Percentiles rank a stretch among this genome's conserved stretches.
phyloP scores from a whole-genome alignment of 2,113 vertebrate genomes.

The Sminthopsis crassicaudata region DNA sequence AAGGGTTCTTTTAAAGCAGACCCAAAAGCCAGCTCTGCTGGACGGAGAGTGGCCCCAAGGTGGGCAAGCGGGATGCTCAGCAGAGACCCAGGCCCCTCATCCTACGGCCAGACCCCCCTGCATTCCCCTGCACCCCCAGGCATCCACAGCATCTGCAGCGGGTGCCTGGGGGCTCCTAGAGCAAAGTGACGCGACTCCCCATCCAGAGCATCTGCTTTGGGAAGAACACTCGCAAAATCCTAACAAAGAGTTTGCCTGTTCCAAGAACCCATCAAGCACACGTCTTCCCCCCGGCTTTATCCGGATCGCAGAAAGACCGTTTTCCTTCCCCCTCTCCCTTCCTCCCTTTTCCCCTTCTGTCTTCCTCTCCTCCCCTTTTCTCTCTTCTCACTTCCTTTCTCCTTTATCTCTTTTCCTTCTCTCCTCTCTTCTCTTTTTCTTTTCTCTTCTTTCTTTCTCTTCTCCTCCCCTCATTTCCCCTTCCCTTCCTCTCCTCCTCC shows the following conservation, averaged over 20 bases:
- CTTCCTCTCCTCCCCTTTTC: too few relatives aligned
- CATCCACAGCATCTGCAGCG: not conserved
- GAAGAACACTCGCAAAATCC: not conserved
- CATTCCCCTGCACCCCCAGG: not conserved
- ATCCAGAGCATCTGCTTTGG: not conserved
- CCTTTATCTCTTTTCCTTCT: too few relatives aligned
- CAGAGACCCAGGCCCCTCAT: too few relatives aligned
- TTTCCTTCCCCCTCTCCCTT: not conserved
- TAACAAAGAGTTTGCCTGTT: not conserved
- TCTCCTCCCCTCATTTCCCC: rapidly evolving
- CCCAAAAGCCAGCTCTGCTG: not conserved
- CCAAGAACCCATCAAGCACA: not conserved
- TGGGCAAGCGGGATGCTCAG: not conserved
- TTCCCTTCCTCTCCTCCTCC: too few relatives aligned
- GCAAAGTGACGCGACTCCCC: not conserved
- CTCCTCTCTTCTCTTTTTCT: not conserved
- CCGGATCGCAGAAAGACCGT: not conserved
- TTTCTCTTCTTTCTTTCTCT: too few relatives aligned
- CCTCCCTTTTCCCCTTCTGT: too few relatives aligned
- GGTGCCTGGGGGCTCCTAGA: not conserved
- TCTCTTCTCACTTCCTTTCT: too few relatives aligned
- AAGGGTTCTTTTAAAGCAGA: too few relatives aligned
- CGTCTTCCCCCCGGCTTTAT: not conserved
- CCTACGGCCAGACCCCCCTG: not conserved
- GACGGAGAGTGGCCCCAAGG: not conserved